These are phyloP conservation scores for Polylopha cassiicola DNA, from an alignment of 2,888 invertebrate genomes.

Conservation along the genomic window DNA sequence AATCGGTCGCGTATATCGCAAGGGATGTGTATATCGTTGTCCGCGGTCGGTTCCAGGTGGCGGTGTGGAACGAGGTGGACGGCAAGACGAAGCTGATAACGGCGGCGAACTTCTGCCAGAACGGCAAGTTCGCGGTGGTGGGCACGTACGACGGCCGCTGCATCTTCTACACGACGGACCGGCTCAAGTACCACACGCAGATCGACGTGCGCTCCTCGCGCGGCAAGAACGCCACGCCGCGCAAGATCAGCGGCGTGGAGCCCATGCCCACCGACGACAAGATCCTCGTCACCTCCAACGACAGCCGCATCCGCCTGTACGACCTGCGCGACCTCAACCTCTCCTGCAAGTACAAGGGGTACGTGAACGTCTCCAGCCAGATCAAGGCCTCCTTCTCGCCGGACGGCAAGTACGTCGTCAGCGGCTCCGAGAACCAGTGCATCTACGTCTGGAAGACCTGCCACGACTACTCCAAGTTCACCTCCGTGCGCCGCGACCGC, in stretches of 20 bases:
- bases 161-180: constrained; percentile 98
- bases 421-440: constrained; percentile 98
- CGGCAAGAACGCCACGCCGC: constrained; percentile 95
- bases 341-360: constrained; percentile 95
- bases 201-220: constrained; percentile 96
- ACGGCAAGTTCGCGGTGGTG: constrained; percentile 98
- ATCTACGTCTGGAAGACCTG: constrained; percentile 99
- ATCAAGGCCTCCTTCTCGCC: constrained; percentile 98
- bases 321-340: constrained; percentile 95
- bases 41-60: constrained; percentile 77
- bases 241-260: constrained; percentile 98
- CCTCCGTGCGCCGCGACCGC: constrained; percentile 92
- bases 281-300: constrained; percentile 97
- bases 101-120: constrained; percentile 97
- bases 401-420: constrained; percentile 97
- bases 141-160: constrained; percentile 99
- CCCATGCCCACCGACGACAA: constrained; percentile 97
- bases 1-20: too few relatives aligned
- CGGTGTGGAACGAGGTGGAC: constrained; percentile 97
- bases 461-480: constrained; percentile 96
- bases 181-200: constrained; percentile 98
- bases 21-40: too few relatives aligned
- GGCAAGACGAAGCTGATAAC: constrained; percentile 97
- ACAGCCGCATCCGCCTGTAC: constrained; percentile 96
- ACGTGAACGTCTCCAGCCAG: constrained; percentile 96